A percentile compares a stretch with the other conserved stretches of the same genome.
Conservation (phyloP, 2,888 invertebrate species). For the Conus canariensis region DNA sequence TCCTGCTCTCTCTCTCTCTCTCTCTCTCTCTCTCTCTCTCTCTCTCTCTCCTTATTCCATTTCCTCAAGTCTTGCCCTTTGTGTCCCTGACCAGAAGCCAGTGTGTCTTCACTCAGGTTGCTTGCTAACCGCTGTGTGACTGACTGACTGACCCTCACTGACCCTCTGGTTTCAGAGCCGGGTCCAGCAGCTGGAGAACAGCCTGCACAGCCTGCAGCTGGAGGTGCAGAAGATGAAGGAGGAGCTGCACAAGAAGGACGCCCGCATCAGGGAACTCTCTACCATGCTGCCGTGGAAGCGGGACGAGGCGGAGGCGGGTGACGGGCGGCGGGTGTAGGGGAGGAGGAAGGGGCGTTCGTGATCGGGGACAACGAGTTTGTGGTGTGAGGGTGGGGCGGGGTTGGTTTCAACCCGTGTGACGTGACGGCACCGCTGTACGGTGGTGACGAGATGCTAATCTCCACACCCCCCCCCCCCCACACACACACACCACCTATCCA, state of each 20-base stretch:
- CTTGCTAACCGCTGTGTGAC: too few relatives aligned
- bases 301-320: neutral
- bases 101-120: too few relatives aligned
- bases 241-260: constrained; percentile 35
- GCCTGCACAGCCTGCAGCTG: constrained; percentile 26
- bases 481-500: neutral
- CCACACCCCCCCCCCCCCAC: neutral
- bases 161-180: neutral
- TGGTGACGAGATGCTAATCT: neutral
- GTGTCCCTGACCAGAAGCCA: neutral
- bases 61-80: neutral
- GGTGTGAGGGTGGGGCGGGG: constrained; percentile 19
- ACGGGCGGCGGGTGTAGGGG: neutral
- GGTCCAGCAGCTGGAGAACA: constrained; percentile 19
- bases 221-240: constrained; percentile 33
- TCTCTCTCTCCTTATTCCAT: neutral
- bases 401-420: neutral
- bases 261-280: constrained; percentile 38
- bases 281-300: constrained; percentile 38
- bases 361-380: constrained; percentile 44
- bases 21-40: constrained; percentile 6
- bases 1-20: neutral
- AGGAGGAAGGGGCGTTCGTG: constrained; percentile 25
- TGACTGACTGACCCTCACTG: neutral
- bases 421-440: neutral